Conservation (phyloP, 2,797 vertebrate species). For the Melopsittacus undulatus region DNA sequence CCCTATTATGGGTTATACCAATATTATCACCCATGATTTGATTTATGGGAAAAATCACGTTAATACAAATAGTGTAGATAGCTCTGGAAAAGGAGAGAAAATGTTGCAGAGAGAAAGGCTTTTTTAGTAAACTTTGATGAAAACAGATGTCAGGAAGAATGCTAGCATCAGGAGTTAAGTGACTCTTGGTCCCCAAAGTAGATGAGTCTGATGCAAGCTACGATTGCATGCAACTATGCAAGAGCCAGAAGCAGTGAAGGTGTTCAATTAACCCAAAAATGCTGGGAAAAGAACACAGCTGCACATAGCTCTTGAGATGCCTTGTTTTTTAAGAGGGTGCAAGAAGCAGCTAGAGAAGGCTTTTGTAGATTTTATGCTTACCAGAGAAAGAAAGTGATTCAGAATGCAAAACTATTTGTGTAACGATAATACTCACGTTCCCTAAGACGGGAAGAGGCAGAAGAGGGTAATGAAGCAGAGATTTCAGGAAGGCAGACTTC, state of each 20-base stretch:
- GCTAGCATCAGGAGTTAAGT: accelerated
- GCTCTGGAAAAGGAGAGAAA: background rate
- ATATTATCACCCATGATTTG: background rate
- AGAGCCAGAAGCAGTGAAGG: background rate
- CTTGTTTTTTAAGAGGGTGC: background rate
- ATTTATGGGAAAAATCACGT: background rate
- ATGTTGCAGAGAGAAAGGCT: background rate
- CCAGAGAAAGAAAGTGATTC: background rate
- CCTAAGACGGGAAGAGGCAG: background rate
- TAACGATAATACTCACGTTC: background rate
- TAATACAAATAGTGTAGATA: background rate
- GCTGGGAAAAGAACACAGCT: background rate
- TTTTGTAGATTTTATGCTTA: background rate
- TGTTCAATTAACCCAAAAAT: background rate
- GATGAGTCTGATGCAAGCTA: background rate
- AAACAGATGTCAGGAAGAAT: background rate
- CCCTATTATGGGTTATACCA: background rate
- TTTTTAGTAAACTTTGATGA: background rate
- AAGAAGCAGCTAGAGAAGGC: background rate
- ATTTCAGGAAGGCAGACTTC: background rate
- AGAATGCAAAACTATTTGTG: background rate
- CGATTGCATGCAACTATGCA: background rate
- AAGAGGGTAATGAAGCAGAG: background rate
- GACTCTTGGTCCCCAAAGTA: background rate
- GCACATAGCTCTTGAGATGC: background rate